Evolutionary conservation across 2,113 vertebrate genomes (phyloP), one percentile per base, ranked within the genome.

Genomic region (Calyptomena viridis): DNA sequence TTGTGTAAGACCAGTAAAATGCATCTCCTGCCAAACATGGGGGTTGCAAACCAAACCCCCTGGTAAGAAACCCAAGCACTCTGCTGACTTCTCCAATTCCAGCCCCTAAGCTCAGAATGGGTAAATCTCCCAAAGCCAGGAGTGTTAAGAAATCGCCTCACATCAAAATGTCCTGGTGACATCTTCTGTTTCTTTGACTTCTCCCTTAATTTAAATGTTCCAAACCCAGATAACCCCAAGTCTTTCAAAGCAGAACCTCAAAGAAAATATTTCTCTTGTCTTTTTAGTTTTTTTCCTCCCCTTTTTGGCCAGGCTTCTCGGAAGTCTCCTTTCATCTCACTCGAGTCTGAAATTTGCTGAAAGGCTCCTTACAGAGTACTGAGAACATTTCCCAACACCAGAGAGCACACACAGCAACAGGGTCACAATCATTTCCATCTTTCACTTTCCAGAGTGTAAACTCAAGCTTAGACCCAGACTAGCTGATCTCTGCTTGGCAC

Each of bases 111-210:
- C 13, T 84, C 68, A 67, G 59, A 3, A 37, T 0, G 12, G 23
- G 17, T 35, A 74, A 58, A 50, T 56, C 42, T 79, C 53, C 50
- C 37, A 13, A 67, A 90, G 50, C 37, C 73, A 37, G 50, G 13
- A 80, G 28, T 58, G 42, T 78, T 63, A 86, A 88, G 90, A 94
- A 93, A 88, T 63, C 0, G 1, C 35, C 50, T 66, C n/a, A 42
- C 82, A 49, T 83, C 73, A 69, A 58, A 84, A 74, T 19, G 8
- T 33, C 59, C 75, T 55, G 75, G 59, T 87, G 71, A 63, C 30
- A 2, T 59, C 59, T 84, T 85, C 53, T 74, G 74, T 91, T 96
- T 93, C 62, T 80, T 69, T 92, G 87, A 88, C 79, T 88, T 93
- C 64, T 94, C 59, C 90, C 71, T 76, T 80, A 83, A 81, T 64